A percentile compares a stretch with the other conserved stretches of the same genome.
These are phyloP conservation scores for Gymnoscelis rufifasciata DNA, from an alignment of 2,888 invertebrate species.

Conservation along the genomic window DNA sequence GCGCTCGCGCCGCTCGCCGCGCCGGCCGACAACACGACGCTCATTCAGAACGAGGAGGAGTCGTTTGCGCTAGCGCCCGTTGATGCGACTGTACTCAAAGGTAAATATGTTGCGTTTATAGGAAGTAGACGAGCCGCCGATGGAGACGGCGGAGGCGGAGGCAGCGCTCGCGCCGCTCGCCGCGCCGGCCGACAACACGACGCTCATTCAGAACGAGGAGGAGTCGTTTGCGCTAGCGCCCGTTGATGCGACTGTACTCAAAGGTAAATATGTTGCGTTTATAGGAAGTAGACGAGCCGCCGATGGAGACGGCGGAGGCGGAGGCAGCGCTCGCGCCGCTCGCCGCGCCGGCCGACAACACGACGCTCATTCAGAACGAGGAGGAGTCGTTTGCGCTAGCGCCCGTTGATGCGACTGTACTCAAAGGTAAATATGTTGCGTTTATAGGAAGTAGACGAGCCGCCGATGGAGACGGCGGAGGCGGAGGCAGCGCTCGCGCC, in stretches of 20 bases:
- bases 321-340: constrained; percentile 32
- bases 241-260: constrained; percentile 93
- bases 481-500: constrained; percentile 29
- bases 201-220: constrained; percentile 93
- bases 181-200: constrained; percentile 85
- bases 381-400: constrained; percentile 98
- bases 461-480: constrained; percentile 39
- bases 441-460: constrained; percentile 49
- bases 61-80: constrained; percentile 97
- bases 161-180: constrained; percentile 34
- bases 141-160: constrained; percentile 38
- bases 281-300: constrained; percentile 46
- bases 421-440: constrained; percentile 81
- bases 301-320: constrained; percentile 37
- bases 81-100: constrained; percentile 93
- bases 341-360: constrained; percentile 82
- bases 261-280: constrained; percentile 70
- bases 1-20: constrained; percentile 37
- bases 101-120: constrained; percentile 46
- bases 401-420: constrained; percentile 94
- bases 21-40: constrained; percentile 87
- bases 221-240: constrained; percentile 98
- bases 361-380: constrained; percentile 93
- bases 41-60: constrained; percentile 95
- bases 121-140: constrained; percentile 44